Conservation (phyloP, 2,797 vertebrate species). For the Channallabes apus region DNA sequence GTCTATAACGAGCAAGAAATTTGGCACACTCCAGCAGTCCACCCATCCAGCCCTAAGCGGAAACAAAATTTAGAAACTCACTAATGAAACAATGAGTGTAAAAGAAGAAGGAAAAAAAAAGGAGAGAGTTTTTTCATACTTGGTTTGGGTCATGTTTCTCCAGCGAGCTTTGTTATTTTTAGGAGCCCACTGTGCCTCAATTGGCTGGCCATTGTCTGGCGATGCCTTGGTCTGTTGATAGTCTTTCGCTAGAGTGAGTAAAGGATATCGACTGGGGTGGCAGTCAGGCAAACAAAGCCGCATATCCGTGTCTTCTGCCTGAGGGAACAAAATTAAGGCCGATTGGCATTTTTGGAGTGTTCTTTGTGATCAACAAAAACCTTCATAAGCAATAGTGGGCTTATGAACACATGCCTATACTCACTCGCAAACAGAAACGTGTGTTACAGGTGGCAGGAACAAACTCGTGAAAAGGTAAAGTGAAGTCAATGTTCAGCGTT, state of each 20-base stretch:
- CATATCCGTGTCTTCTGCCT: conserved; percentile 93
- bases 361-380: background rate
- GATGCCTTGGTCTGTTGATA: conserved; percentile 85
- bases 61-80: background rate
- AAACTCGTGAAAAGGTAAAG: conserved; percentile 94
- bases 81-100: background rate
- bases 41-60: conserved; percentile 88
- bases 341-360: background rate
- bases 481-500: conserved; percentile 94
- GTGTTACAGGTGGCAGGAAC: conserved; percentile 92
- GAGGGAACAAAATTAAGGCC: conserved; percentile 11
- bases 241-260: conserved; percentile 91
- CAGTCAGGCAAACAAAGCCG: conserved; percentile 94
- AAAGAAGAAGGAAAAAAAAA: background rate
- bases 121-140: conserved; percentile 80
- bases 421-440: conserved; percentile 88
- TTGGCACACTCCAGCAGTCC: conserved; percentile 97
- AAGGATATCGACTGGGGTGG: conserved; percentile 93
- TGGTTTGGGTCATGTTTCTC: conserved; percentile 92
- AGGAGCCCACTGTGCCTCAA: conserved; percentile 80
- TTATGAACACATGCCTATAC: conserved; percentile 54
- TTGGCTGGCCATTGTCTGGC: conserved; percentile 81
- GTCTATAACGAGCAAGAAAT: conserved; percentile 91
- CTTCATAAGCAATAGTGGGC: background rate
- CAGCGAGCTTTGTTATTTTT: conserved; percentile 87